A percentile compares a stretch with the other conserved stretches of the same genome.
phyloP scores from a whole-genome alignment of 2,888 invertebrate species.

The Lampropteryx suffumata region DNA sequence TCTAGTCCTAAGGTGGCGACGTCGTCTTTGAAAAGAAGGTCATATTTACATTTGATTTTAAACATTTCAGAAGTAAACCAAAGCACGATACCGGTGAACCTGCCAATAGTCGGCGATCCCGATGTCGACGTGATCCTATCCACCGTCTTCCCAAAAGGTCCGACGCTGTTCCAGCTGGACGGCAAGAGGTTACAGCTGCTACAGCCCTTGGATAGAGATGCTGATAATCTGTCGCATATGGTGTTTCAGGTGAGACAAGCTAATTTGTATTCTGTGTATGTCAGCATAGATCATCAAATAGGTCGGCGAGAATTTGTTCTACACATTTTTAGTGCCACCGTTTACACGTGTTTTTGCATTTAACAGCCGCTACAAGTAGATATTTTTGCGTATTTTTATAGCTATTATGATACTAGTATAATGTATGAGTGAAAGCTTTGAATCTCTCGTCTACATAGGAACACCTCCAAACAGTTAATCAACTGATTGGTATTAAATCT shows the following conservation, averaged over 20 bases:
- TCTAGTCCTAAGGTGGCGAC: too few species aligned
- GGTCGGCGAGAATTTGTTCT: not conserved
- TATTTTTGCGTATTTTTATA: too few species aligned
- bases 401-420: too few species aligned
- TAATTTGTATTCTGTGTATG: not conserved
- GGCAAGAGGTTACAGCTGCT: slow-evolving; percentile 91
- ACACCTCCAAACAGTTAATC: slow-evolving; percentile 2
- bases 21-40: too few species aligned
- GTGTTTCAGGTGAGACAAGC: slow-evolving; percentile 89
- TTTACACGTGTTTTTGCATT: too few species aligned
- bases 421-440: not conserved
- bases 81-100: slow-evolving; percentile 89
- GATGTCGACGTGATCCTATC: slow-evolving; percentile 89
- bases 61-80: slow-evolving; percentile 89
- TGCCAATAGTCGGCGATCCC: slow-evolving; percentile 93
- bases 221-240: slow-evolving; percentile 92
- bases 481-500: slow-evolving; percentile 17
- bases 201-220: slow-evolving; percentile 92
- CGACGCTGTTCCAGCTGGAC: slow-evolving; percentile 90
- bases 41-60: not conserved
- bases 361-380: too few species aligned
- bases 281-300: not conserved
- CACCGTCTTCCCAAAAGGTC: slow-evolving; percentile 90
- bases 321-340: too few species aligned
- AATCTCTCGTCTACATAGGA: slow-evolving; percentile 2